A percentile compares a stretch with the other conserved stretches of the same genome.
phyloP scores from a whole-genome alignment of 2,888 invertebrate species.

The Lasioglossum calceatum region DNA sequence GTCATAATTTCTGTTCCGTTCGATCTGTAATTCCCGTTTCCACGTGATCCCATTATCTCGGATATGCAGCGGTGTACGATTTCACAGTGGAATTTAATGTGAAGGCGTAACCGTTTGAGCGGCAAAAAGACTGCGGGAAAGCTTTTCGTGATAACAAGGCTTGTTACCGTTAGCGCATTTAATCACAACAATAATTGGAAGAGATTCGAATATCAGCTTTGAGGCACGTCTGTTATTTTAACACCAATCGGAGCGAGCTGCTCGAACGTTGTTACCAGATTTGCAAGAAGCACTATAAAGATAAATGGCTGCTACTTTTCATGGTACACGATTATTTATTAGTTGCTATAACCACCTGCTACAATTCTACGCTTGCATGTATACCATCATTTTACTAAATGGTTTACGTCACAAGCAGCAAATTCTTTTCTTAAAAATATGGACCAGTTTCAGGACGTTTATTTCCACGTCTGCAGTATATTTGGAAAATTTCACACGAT shows the following conservation, averaged over 20 bases:
- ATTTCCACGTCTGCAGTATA: too few species aligned
- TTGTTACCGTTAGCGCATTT: neutral
- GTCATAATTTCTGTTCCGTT: neutral
- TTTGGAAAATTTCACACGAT: too few species aligned
- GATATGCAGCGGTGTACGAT: neutral
- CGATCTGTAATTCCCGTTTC: neutral
- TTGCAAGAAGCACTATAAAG: neutral
- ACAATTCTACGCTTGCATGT: too few species aligned
- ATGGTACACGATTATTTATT: too few species aligned
- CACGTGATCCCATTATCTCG: conserved; percentile 20
- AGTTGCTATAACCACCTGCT: too few species aligned
- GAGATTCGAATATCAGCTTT: neutral
- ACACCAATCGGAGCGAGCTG: neutral
- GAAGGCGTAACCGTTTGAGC: neutral
- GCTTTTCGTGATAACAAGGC: neutral
- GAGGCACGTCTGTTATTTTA: neutral
- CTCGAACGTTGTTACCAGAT: neutral
- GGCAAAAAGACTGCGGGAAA: neutral
- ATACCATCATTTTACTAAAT: too few species aligned
- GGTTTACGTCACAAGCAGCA: too few species aligned
- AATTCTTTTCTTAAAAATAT: too few species aligned
- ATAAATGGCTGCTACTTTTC: neutral
- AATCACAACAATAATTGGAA: neutral
- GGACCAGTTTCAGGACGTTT: too few species aligned
- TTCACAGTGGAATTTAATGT: neutral